Base-by-base conservation (phyloP, 1,140 invertebrate species). In the Steinernema khuongi region DNA sequence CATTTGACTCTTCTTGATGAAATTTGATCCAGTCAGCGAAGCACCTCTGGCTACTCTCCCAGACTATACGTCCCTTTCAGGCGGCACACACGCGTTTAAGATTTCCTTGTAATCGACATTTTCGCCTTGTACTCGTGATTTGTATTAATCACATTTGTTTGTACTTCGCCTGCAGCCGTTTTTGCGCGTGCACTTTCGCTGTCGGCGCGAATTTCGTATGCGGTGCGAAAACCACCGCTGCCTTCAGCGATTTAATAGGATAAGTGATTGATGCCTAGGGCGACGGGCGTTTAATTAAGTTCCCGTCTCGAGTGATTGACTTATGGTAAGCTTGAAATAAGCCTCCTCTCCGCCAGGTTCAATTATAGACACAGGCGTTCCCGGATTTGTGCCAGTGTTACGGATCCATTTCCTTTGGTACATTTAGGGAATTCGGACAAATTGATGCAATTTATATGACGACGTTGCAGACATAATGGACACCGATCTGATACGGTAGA, bases 1-100 rank as follows among this genome's bases (percentile, higher is more conserved):
- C 22, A 60, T 60, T 60, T 60, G 50, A 60, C 50, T 60, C 50
- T 60, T 60, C 50, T 60, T 60, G 50, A 60, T 60, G 50, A 60
- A 60, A 60, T 60, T 60, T 22, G 50, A 60, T 60, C 50, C 19
- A n/a, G 50, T 60, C 50, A 60, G 50, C 50, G 14, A 60, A 60
- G 50, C 50, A 60, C 50, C 50, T 60, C 50, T 60, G 50, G 50
- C 50, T 22, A 60, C 50, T 60, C 50, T 60, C 50, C 11, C 14
- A 22, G 36, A 14, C 50, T 60, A 60, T 60, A 60, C 50, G 26
- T n/a, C 22, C 50, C 50, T 60, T 60, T 60, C 50, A 60, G 50
- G 50, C 50, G 11, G 50, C 50, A 60, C 50, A 60, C 50, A 60
- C 50, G 50, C 50, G 50, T 60, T 60, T 60, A 60, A 60, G 22